phyloP scores from a whole-genome alignment of 2,113 vertebrate species.

The Thunnus thynnus region DNA sequence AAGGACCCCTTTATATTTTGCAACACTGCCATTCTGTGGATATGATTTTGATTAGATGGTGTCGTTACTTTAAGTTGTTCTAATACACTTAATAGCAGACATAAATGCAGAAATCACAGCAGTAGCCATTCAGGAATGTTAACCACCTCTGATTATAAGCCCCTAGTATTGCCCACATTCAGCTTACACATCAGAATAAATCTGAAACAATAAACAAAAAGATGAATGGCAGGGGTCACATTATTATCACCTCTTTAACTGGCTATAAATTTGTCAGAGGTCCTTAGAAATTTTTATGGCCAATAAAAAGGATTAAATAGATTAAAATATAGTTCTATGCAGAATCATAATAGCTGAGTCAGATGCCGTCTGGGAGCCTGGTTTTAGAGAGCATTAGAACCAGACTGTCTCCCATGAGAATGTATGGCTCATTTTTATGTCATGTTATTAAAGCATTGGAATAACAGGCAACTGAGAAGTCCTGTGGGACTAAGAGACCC shows the following conservation, averaged over 20 bases:
- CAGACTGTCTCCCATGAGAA: constrained; percentile 31
- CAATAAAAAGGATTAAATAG: constrained; percentile 45
- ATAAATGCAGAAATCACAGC: background rate
- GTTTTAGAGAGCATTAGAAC: constrained; percentile 29
- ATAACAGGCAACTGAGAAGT: constrained; percentile 58
- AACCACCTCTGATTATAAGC: background rate
- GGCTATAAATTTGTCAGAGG: constrained; percentile 35
- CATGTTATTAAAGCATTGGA: constrained; percentile 45
- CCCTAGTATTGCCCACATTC: background rate
- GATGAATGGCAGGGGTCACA: constrained; percentile 11
- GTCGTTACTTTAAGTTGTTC: background rate
- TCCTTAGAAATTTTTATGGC: constrained; percentile 18
- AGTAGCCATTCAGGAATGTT: background rate
- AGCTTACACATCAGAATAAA: constrained; percentile 1
- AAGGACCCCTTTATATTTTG: background rate
- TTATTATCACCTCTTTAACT: constrained; percentile 28
- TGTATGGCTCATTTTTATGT: constrained; percentile 46
- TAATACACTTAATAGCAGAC: background rate
- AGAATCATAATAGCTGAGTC: constrained; percentile 56
- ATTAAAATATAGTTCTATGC: constrained; percentile 22
- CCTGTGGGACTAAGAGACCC: constrained; percentile 54
- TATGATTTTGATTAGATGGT: background rate
- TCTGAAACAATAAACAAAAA: constrained; percentile 28
- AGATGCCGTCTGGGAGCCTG: constrained; percentile 25
- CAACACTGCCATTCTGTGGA: background rate